Percentiles rank a stretch among this genome's conserved stretches.
These are phyloP conservation scores for Atta cephalotes DNA, from an alignment of 1,140 invertebrate species.

Conservation along the genomic window DNA sequence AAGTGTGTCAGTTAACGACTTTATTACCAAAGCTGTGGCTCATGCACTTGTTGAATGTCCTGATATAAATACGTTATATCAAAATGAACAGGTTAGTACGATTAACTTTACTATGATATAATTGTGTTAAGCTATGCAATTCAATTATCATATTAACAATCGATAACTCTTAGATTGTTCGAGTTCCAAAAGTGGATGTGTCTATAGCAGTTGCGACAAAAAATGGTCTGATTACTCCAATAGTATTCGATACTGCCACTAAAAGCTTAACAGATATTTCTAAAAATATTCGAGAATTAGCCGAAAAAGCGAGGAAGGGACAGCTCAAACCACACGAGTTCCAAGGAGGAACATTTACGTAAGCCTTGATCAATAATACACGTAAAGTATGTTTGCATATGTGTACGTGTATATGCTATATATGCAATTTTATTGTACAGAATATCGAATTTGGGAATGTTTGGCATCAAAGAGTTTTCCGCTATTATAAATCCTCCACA, in stretches of 20 bases:
- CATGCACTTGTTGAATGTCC: constrained; percentile 96
- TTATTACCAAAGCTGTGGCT: constrained; percentile 98
- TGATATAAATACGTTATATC: constrained; percentile 91
- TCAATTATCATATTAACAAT: constrained; percentile 34
- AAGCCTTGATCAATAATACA: constrained; percentile 47
- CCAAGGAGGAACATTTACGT: constrained; percentile 92
- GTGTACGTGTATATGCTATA: background rate
- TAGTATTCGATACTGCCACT: constrained; percentile 96
- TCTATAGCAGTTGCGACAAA: constrained; percentile 98
- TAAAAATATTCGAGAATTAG: constrained; percentile 93
- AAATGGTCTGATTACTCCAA: constrained; percentile 98
- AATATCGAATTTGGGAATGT: constrained; percentile 99
- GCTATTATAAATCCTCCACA: constrained; percentile 89
- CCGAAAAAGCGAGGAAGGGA: constrained; percentile 95
- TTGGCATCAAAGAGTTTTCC: constrained; percentile 94
- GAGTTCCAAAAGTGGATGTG: constrained; percentile 93
- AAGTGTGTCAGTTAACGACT: constrained; percentile 98
- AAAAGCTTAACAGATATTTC: constrained; percentile 96
- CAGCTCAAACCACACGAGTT: constrained; percentile 98
- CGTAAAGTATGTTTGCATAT: background rate
- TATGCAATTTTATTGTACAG: constrained; percentile 81
- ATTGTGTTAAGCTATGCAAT: background rate
- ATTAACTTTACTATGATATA: constrained; percentile 4
- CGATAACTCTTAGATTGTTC: constrained; percentile 87
- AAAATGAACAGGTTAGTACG: constrained; percentile 76